A percentile compares a stretch with the other conserved stretches of the same genome.
Evolutionary conservation across 64 coral and sea anemone species (phyloP).

Genomic region (Actinia equina): DNA sequence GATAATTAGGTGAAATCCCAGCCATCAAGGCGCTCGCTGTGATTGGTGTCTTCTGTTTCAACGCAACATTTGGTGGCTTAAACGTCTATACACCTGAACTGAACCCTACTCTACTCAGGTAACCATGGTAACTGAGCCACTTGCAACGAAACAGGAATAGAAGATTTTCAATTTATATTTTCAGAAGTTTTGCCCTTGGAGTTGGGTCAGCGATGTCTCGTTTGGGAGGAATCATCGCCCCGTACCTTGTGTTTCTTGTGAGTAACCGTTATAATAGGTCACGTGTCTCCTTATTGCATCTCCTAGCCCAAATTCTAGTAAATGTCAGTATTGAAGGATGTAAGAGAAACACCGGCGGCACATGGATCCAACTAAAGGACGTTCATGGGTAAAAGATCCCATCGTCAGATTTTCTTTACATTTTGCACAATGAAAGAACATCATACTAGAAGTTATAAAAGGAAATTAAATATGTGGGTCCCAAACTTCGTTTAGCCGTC

Average conservation of each 20-base stretch:
- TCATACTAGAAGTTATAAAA: no score
- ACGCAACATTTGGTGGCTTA: constrained; percentile 22
- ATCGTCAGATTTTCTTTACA: no score
- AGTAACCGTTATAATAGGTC: background rate
- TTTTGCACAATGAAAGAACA: no score
- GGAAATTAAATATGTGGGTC: no score
- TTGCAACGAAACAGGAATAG: background rate
- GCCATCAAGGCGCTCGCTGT: constrained; percentile 19
- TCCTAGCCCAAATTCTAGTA: no score
- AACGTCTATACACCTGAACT: constrained; percentile 34
- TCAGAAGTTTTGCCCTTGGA: constrained; percentile 4
- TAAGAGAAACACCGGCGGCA: no score
- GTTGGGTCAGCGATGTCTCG: constrained; percentile 11
- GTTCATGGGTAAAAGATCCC: no score
- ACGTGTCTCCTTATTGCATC: no score
- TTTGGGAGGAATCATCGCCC: constrained; percentile 16
- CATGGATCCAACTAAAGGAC: no score
- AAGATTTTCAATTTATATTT: background rate
- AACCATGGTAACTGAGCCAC: background rate
- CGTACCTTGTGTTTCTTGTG: constrained; percentile 2
- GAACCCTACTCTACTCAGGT: constrained; percentile 45
- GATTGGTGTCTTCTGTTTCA: constrained; percentile 29
- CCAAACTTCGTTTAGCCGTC: no score
- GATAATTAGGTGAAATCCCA: background rate
- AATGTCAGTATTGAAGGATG: no score